These are phyloP conservation scores for Camelus bactrianus DNA, from an alignment of 2,113 vertebrate species.

Conservation along the genomic window DNA sequence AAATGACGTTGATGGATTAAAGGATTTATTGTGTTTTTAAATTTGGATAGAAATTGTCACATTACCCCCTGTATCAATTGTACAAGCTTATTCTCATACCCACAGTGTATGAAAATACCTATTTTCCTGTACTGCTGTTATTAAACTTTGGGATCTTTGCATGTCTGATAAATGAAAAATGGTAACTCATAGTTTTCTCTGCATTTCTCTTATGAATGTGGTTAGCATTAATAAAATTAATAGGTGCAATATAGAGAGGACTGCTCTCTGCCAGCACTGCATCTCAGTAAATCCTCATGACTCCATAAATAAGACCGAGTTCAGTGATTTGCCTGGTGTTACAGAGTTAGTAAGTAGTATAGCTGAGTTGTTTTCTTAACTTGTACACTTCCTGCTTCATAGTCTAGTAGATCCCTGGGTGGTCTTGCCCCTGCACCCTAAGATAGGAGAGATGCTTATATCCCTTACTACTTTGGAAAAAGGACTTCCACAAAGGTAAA, in stretches of 20 bases:
- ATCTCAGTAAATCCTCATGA: background rate
- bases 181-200: constrained; percentile 20
- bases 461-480: background rate
- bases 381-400: background rate
- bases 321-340: background rate
- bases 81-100: background rate
- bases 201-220: background rate
- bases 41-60: constrained; percentile 42
- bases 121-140: background rate
- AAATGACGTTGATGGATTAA: constrained; percentile 25
- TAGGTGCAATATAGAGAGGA: background rate
- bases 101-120: background rate
- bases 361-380: constrained; percentile 30
- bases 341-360: background rate
- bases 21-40: constrained; percentile 14
- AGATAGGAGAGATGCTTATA: background rate
- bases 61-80: background rate
- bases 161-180: constrained; percentile 27
- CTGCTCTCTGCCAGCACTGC: background rate
- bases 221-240: background rate
- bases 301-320: background rate
- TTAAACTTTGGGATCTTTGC: constrained; percentile 2
- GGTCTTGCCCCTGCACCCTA: background rate
- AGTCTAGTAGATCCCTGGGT: background rate
- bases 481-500: background rate